These are phyloP conservation scores for Pomatostomus ruficeps DNA, from an alignment of 2,113 vertebrate species.

Conservation along the genomic window DNA sequence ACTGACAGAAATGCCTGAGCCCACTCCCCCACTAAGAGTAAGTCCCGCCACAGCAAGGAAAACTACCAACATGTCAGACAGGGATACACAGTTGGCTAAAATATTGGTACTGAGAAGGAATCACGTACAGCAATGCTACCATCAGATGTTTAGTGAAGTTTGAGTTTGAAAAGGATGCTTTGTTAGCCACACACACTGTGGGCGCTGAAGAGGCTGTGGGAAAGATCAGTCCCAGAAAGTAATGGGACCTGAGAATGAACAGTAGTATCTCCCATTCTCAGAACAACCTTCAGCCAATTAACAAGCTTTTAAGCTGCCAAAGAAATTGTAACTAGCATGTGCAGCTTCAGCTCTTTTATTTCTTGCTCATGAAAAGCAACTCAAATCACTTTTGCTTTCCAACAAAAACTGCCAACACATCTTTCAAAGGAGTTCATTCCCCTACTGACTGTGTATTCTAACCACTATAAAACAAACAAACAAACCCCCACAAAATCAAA, in stretches of 20 bases:
- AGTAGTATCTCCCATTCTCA: not conserved
- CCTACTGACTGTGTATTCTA: not conserved
- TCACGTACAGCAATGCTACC: not conserved
- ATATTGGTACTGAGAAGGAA: not conserved
- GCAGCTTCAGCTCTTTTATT: not conserved
- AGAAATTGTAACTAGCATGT: not conserved
- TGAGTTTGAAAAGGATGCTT: not conserved
- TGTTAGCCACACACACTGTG: not conserved
- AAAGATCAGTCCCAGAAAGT: not conserved
- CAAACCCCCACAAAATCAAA: not conserved
- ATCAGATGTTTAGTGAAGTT: not conserved
- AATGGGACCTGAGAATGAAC: not conserved
- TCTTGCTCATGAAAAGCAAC: not conserved
- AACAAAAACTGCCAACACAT: not conserved
- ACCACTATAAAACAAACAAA: not conserved
- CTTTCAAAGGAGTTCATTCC: not conserved
- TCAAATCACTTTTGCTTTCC: not conserved
- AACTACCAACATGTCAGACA: not conserved
- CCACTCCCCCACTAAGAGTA: not conserved
- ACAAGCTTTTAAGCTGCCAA: not conserved
- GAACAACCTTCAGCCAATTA: not conserved
- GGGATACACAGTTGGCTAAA: not conserved
- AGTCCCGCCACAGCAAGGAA: not conserved
- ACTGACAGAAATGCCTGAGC: not conserved
- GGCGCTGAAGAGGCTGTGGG: not conserved